Conservation (phyloP, 2,888 invertebrate species). For the Lycophotia porphyrea region DNA sequence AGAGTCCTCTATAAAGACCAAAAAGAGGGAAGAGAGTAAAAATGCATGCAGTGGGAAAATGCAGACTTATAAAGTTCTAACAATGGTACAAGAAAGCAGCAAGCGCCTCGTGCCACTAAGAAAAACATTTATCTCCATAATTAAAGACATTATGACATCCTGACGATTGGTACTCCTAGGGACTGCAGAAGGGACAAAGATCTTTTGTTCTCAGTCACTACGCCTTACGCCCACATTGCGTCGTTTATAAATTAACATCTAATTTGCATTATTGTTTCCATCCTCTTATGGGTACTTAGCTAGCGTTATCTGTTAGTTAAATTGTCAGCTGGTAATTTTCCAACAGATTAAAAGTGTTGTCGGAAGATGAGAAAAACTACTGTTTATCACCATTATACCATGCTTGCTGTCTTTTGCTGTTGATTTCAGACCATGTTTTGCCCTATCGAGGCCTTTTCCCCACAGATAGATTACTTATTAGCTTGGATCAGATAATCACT, state of each 20-base stretch:
- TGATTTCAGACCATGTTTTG: slow-evolving; percentile 1
- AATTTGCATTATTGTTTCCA: slow-evolving; percentile 45
- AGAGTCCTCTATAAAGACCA: not conserved
- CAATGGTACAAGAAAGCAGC: not conserved
- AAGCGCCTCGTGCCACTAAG: not conserved
- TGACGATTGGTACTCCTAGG: slow-evolving; percentile 7
- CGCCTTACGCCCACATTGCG: slow-evolving; percentile 24
- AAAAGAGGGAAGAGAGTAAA: not conserved
- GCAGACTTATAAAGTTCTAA: not conserved
- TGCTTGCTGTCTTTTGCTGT: not conserved
- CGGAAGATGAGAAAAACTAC: not conserved
- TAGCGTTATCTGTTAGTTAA: not conserved
- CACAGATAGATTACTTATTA: not conserved
- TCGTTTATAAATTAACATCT: slow-evolving; percentile 43
- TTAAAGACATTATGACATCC: slow-evolving; percentile 10
- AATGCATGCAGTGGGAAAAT: not conserved
- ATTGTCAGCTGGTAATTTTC: slow-evolving; percentile 15
- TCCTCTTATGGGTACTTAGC: slow-evolving; percentile 1
- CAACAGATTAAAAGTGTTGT: not conserved
- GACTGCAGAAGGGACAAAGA: slow-evolving; percentile 21
- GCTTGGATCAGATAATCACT: not conserved
- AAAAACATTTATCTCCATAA: slow-evolving; percentile 17
- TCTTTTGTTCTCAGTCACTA: slow-evolving; percentile 31
- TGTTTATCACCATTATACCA: not conserved
- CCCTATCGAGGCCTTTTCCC: not conserved